Evolutionary conservation across 1,140 invertebrate species (phyloP).

Genomic region (Wasmannia auropunctata): DNA sequence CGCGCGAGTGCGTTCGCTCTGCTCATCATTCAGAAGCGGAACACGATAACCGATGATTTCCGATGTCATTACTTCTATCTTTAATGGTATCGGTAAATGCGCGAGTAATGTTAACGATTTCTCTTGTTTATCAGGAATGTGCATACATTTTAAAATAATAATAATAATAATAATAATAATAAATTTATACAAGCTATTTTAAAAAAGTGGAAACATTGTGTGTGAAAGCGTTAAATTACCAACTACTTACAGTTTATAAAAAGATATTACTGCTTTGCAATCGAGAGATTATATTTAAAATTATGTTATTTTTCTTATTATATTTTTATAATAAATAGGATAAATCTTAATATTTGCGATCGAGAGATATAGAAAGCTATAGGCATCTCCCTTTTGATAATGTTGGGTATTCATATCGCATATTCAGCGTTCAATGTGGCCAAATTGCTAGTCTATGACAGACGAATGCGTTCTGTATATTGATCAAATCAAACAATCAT

Average conservation of each 20-base stretch:
- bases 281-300: neutral
- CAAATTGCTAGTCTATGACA: conserved; percentile 29
- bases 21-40: conserved; percentile 22
- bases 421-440: conserved; percentile 25
- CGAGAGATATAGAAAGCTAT: neutral
- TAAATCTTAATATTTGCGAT: conserved; percentile 8
- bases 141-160: neutral
- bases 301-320: neutral
- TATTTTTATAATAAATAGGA: neutral
- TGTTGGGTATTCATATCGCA: conserved; percentile 14
- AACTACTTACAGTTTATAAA: neutral
- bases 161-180: no score
- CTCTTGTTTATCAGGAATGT: neutral
- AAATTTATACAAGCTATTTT: neutral
- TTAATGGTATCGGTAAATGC: conserved; percentile 11
- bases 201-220: neutral
- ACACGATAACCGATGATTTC: conserved; percentile 32
- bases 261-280: neutral
- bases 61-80: neutral
- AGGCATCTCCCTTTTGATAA: neutral
- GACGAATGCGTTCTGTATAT: conserved; percentile 21
- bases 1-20: neutral
- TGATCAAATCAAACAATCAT: conserved; percentile 46
- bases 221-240: neutral
- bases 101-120: conserved; percentile 1